Evolutionary conservation across 2,797 vertebrate species (phyloP), one percentile per base, ranked within the genome.

Genomic region (Acipenser oxyrinchus): DNA sequence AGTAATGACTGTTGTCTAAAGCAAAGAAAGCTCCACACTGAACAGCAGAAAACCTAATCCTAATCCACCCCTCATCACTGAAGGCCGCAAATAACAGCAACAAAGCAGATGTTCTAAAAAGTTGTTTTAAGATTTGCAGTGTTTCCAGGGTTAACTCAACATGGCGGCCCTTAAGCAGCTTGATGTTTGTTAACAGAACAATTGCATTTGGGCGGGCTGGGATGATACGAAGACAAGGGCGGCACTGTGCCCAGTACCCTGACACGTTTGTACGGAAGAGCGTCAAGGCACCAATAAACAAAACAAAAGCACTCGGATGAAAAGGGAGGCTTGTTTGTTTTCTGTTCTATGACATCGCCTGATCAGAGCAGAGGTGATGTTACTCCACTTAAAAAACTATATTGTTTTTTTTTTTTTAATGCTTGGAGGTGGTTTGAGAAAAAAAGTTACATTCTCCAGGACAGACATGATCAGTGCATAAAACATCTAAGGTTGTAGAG

Each of bases 351-450:
- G 68, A 60, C 61, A 49, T 15, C 48, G n/a, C 63, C 4, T 18
- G 63, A 65, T 65, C 58, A 65, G 60, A 69, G 58, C 8, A 10
- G 1, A 4, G 18, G 68, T 60, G 60, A n/a, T 59, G 55, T 57
- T 5, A 51, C 15, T 1, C 7, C 13, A 15, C 62, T 55, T 55
- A 69, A 58, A 64, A 7, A n/a, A 51, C 55, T n/a, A 68, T 63
- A 51, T 4, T 8, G 50, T 51, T 49, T 2, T 4, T 2, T 53
- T 0, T 69, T 58, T 58, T 65, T 65, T 1, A 55, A 65, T 65
- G 76, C 65, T 63, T 68, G 71, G 73, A 76, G 51, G 71, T 49
- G 48, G 60, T 15, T 7, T 73, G 10, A 6, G 72, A 37, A 3
- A 4, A 66, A 67, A 68, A 9, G 77, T 67, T 15, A 75, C 51